These are phyloP conservation scores for Pecten maximus DNA, from an alignment of 2,888 invertebrate species.

Conservation along the genomic window DNA sequence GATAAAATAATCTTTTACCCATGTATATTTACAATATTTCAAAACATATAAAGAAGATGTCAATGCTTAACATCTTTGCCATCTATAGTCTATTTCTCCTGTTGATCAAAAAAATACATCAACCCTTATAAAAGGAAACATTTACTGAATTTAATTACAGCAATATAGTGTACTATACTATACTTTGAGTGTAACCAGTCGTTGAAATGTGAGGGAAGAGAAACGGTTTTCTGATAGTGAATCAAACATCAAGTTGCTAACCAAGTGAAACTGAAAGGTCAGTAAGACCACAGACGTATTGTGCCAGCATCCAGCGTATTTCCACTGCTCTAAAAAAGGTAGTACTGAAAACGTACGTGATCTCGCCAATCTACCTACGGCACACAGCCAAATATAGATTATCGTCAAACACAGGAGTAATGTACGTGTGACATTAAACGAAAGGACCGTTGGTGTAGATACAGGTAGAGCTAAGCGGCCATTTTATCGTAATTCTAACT, in stretches of 20 bases:
- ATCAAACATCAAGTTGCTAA: not conserved
- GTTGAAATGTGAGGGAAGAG: not conserved
- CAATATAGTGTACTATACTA: too few relatives aligned
- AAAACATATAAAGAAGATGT: too few relatives aligned
- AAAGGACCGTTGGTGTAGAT: not conserved
- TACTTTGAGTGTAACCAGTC: not conserved
- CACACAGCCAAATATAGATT: constrained; percentile 26
- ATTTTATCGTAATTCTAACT: not conserved
- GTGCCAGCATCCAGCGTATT: not conserved
- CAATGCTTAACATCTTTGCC: too few relatives aligned
- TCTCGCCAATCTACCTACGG: not conserved
- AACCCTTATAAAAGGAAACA: too few relatives aligned
- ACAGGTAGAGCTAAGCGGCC: not conserved
- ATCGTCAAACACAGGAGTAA: not conserved
- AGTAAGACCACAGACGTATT: not conserved
- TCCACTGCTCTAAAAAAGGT: not conserved
- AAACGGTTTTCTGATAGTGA: not conserved
- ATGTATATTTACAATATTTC: too few relatives aligned
- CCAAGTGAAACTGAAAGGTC: not conserved
- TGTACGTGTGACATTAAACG: not conserved
- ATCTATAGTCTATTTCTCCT: too few relatives aligned
- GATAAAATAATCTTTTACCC: too few relatives aligned
- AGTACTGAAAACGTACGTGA: not conserved
- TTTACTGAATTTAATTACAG: too few relatives aligned
- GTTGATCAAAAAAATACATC: too few relatives aligned